A percentile compares a stretch with the other conserved stretches of the same genome.
These are phyloP conservation scores for Taenioides sp. DNA, from an alignment of 2,797 vertebrate genomes.

Conservation along the genomic window DNA sequence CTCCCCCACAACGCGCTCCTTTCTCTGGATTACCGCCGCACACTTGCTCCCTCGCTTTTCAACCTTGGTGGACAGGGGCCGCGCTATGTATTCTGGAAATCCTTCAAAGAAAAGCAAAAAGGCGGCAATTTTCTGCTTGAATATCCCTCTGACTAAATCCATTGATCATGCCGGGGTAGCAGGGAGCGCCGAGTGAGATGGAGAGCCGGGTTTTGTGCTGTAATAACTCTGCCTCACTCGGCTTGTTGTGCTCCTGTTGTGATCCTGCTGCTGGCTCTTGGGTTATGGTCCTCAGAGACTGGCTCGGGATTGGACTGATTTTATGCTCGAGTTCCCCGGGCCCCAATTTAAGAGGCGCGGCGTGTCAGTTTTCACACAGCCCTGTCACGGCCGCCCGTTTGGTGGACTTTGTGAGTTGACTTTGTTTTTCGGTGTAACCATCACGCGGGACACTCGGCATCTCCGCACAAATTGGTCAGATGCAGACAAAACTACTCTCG, in stretches of 20 bases:
- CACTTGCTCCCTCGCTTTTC: slow-evolving; percentile 77
- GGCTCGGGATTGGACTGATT: slow-evolving; percentile 97
- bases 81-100: slow-evolving; percentile 82
- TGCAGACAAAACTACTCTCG: neutral
- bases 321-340: slow-evolving; percentile 96
- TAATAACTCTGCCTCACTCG: slow-evolving; percentile 99
- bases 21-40: slow-evolving; percentile 74
- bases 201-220: slow-evolving; percentile 96
- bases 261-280: slow-evolving; percentile 94
- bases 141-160: slow-evolving; percentile 99
- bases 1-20: neutral
- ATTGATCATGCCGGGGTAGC: slow-evolving; percentile 98
- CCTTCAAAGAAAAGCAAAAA: slow-evolving; percentile 94
- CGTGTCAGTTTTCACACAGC: slow-evolving; percentile 98
- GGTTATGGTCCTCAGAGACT: slow-evolving; percentile 92
- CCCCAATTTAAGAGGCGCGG: slow-evolving; percentile 99
- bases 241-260: slow-evolving; percentile 88
- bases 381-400: slow-evolving; percentile 89
- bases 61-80: slow-evolving; percentile 78
- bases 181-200: slow-evolving; percentile 91
- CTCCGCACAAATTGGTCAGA: slow-evolving; percentile 72
- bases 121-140: slow-evolving; percentile 99
- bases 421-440: slow-evolving; percentile 58
- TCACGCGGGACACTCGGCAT: slow-evolving; percentile 70
- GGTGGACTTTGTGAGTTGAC: slow-evolving; percentile 77